Evolutionary conservation across 2,888 invertebrate genomes (phyloP), one percentile per base, ranked within the genome.

Genomic region (Pandemis cinnamomeana): DNA sequence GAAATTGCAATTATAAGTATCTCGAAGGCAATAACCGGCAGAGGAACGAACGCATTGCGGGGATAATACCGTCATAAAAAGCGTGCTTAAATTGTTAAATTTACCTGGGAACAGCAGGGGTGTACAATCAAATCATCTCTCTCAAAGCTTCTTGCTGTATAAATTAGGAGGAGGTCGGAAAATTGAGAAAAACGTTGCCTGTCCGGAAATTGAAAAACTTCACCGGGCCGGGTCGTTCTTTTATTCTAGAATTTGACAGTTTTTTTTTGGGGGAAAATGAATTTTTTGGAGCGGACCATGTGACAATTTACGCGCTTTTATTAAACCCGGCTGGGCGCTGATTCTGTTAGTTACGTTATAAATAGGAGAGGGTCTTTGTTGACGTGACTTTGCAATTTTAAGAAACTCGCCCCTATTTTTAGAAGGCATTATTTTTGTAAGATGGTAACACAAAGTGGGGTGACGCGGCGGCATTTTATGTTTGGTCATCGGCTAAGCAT

Each of bases 181-280:
- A 89, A 91, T 90, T 90, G 89, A 86, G 88, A 89, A 87, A 75
- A 91, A 89, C 87, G 88, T 88, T 85, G 87, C 85, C 83, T 83
- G 87, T 84, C 89, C 91, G 93, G 93, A 92, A 92, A 93, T 93
- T 93, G 92, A 92, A 93, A 93, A 93, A 92, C 89, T 93, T 92
- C 87, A 89, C 82, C 83, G 83, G 79, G 79, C 80, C 79, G 78
- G 79, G 78, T 80, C 83, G 83, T 83, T 85, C 84, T 86, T 90
- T 89, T 89, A 87, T 88, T 88, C 86, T 88, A 88, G 86, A 87
- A 88, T 87, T 91, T 90, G 87, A 87, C 87, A 87, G 83, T 83
- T 84, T 85, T 86, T 81, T 86, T 83, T 83, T 79, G 77, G 75
- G 75, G 82, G 81, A 84, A 87, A 84, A 84, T 82, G 77, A 83